Percentiles rank a stretch among this genome's conserved stretches.
phyloP scores from a whole-genome alignment of 2,797 vertebrate genomes.

The Delichon dasypus region DNA sequence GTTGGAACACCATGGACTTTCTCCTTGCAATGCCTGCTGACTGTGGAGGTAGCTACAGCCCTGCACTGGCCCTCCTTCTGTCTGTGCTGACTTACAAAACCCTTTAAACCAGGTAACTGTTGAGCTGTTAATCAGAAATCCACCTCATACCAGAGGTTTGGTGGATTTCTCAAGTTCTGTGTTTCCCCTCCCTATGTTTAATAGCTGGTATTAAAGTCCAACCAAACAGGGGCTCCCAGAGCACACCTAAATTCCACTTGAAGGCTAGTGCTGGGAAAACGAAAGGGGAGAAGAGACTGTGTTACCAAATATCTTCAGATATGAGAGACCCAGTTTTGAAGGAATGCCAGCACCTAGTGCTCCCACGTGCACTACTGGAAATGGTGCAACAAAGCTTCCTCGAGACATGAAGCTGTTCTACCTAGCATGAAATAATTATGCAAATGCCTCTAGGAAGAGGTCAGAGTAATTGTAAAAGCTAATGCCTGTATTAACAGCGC shows the following conservation, averaged over 20 bases:
- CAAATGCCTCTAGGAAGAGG: background rate
- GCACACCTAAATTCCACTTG: background rate
- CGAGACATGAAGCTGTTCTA: background rate
- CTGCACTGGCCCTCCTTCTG: background rate
- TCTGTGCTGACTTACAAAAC: background rate
- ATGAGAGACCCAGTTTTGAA: background rate
- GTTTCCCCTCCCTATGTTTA: background rate
- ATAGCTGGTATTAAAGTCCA: background rate
- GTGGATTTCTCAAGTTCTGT: background rate
- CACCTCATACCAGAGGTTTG: background rate
- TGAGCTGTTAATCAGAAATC: background rate
- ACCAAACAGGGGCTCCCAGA: background rate
- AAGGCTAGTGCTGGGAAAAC: background rate
- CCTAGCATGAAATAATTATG: background rate
- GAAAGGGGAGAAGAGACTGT: background rate
- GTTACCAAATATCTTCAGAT: background rate
- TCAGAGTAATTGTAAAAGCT: background rate
- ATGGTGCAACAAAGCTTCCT: background rate
- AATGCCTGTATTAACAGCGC: background rate
- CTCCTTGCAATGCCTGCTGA: background rate
- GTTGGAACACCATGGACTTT: background rate
- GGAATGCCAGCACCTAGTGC: background rate
- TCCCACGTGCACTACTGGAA: background rate
- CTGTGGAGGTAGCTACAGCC: background rate
- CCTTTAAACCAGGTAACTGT: background rate